Evolutionary conservation across 1,140 invertebrate species (phyloP).

Genomic region (Condylostylus longicornis): DNA sequence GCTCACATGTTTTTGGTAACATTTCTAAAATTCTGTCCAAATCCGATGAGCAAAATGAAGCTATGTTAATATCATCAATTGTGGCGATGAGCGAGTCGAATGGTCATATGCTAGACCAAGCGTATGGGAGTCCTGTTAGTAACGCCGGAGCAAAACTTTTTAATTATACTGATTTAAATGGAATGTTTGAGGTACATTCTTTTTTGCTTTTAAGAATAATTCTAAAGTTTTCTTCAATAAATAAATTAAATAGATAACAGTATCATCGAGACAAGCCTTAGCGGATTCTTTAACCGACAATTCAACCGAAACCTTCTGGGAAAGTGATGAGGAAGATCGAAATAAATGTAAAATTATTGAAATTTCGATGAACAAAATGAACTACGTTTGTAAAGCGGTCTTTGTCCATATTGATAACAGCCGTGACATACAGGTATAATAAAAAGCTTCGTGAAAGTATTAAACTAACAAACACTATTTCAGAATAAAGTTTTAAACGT

Average conservation of each 20-base stretch:
- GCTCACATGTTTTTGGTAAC: conserved; percentile 87
- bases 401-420: conserved; percentile 89
- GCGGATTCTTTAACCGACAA: conserved; percentile 80
- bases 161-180: conserved; percentile 21
- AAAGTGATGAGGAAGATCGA: conserved; percentile 91
- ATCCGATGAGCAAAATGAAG: conserved; percentile 61
- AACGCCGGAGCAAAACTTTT: conserved; percentile 17
- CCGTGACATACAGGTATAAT: conserved; percentile 69
- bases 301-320: conserved; percentile 98
- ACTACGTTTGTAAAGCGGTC: conserved; percentile 36
- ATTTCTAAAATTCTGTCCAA: conserved; percentile 91
- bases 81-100: conserved; percentile 5
- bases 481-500: conserved; percentile 80
- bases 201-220: neutral
- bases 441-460: too few relatives aligned
- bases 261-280: conserved; percentile 87
- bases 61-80: conserved; percentile 20
- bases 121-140: neutral
- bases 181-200: conserved; percentile 22
- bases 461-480: neutral
- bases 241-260: conserved; percentile 58
- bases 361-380: conserved; percentile 32
- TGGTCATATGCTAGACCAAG: conserved; percentile 1
- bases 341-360: conserved; percentile 76
- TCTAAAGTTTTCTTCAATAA: neutral